These are phyloP conservation scores for Aphelocoma californica DNA, from an alignment of 2,797 vertebrate genomes.

Conservation along the genomic window DNA sequence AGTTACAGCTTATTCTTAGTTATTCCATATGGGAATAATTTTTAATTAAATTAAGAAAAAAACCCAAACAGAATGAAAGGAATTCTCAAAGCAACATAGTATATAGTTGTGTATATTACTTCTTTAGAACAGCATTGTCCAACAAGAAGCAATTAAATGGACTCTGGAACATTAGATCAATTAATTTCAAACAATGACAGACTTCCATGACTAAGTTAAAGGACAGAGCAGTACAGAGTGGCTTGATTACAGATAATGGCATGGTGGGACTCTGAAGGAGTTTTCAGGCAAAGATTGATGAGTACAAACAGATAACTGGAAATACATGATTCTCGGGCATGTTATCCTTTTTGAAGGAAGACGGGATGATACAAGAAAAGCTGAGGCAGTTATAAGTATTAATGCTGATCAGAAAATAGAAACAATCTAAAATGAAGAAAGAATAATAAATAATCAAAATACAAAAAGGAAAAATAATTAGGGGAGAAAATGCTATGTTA, in stretches of 20 bases:
- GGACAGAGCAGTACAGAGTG: not conserved
- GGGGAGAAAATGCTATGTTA: not conserved
- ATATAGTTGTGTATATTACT: not conserved
- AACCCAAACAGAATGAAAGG: not conserved
- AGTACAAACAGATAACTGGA: not conserved
- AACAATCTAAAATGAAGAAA: not conserved
- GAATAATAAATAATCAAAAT: not conserved
- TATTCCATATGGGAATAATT: not conserved
- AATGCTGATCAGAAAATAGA: not conserved
- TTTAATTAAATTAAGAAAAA: not conserved
- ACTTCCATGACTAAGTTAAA: not conserved
- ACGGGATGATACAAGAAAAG: not conserved
- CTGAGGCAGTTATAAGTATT: not conserved
- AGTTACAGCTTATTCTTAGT: not conserved
- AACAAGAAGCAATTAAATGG: not conserved
- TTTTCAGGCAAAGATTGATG: not conserved
- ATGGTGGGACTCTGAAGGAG: not conserved
- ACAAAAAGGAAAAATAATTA: not conserved
- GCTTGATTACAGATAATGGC: not conserved
- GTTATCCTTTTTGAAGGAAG: not conserved
- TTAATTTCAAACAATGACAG: not conserved
- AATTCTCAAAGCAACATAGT: not conserved
- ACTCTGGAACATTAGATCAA: not conserved
- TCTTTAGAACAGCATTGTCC: not conserved
- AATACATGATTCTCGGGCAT: not conserved